Conservation (phyloP, 2,888 invertebrate genomes). For the Anodontia alba region DNA sequence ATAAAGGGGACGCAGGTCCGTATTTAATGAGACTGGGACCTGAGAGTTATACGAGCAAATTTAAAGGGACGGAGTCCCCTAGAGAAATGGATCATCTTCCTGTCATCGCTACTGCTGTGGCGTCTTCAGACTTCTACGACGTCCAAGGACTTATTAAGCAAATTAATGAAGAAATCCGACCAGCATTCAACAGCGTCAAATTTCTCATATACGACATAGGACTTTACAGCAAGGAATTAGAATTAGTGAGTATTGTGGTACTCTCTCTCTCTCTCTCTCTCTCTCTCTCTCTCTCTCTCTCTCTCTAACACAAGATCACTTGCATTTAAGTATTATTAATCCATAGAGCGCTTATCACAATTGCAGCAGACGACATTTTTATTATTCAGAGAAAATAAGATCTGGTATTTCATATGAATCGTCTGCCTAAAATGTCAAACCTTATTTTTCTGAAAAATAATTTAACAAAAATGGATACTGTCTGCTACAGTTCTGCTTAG, state of each 20-base stretch:
- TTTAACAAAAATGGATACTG: too few relatives aligned
- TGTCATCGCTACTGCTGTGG: constrained; percentile 73
- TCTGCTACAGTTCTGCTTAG: too few relatives aligned
- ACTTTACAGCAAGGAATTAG: constrained; percentile 62
- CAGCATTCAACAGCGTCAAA: constrained; percentile 51
- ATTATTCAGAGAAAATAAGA: too few relatives aligned
- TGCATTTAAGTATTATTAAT: not conserved
- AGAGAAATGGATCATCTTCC: constrained; percentile 63
- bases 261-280: too few relatives aligned
- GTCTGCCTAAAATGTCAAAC: too few relatives aligned
- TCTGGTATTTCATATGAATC: too few relatives aligned
- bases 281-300: too few relatives aligned
- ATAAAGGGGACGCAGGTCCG: constrained; percentile 70
- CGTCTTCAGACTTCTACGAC: constrained; percentile 69
- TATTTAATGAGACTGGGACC: constrained; percentile 70
- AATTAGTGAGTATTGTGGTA: constrained; percentile 71
- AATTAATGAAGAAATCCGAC: constrained; percentile 61
- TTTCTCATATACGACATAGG: constrained; percentile 76
- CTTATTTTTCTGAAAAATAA: too few relatives aligned
- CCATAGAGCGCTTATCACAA: too few relatives aligned
- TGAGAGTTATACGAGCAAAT: constrained; percentile 54
- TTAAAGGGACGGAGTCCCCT: constrained; percentile 65
- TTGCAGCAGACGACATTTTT: too few relatives aligned
- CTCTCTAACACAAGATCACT: too few relatives aligned
- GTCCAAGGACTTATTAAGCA: constrained; percentile 73